A percentile compares a stretch with the other conserved stretches of the same genome.
These are phyloP conservation scores for Perca schrenkii DNA, from an alignment of 2,113 vertebrate species.

Conservation along the genomic window DNA sequence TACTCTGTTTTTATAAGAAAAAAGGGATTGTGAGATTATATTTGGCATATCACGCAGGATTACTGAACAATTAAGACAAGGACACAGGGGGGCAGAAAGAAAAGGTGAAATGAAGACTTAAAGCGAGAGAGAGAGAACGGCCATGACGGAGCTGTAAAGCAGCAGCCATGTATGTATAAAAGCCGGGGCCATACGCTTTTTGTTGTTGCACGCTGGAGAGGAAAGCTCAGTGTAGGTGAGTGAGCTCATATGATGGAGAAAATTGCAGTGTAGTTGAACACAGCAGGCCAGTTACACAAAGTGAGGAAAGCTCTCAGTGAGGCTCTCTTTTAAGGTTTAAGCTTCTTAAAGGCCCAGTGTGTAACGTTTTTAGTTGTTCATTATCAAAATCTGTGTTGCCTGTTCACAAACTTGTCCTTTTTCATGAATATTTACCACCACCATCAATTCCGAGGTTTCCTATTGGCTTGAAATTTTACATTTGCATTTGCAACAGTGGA, in stretches of 20 bases:
- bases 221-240: constrained; percentile 43
- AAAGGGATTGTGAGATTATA: too few relatives aligned
- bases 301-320: neutral
- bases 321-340: constrained; percentile 1
- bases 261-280: constrained; percentile 26
- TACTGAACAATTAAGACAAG: too few relatives aligned
- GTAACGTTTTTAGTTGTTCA: too few relatives aligned
- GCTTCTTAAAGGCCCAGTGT: too few relatives aligned
- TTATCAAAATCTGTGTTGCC: too few relatives aligned
- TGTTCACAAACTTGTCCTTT: too few relatives aligned
- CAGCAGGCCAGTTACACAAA: constrained; percentile 26
- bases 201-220: constrained; percentile 37
- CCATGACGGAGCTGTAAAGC: constrained; percentile 48
- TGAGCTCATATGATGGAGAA: constrained; percentile 5
- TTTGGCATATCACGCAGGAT: too few relatives aligned
- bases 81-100: neutral
- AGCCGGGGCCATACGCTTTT: constrained; percentile 28
- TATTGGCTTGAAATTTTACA: too few relatives aligned
- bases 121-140: constrained; percentile 22
- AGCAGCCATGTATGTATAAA: constrained; percentile 39
- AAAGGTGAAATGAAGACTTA: constrained; percentile 23
- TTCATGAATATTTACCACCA: too few relatives aligned
- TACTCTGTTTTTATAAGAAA: too few relatives aligned
- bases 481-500: too few relatives aligned
- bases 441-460: too few relatives aligned